Conservation (phyloP, 2,113 vertebrate species). For the Xyrauchen texanus region DNA sequence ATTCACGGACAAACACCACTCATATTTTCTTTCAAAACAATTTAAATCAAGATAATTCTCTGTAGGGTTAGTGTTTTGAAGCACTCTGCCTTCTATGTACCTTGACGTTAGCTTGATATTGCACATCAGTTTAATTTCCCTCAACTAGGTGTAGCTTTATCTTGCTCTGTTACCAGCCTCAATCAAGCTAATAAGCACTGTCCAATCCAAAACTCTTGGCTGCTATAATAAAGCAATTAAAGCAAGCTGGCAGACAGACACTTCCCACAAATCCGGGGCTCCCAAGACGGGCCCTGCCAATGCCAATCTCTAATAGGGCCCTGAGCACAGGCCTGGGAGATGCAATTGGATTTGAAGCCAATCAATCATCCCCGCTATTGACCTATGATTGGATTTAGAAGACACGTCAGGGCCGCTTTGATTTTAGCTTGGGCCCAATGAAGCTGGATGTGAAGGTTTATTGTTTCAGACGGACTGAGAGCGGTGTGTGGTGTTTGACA, state of each 20-base stretch:
- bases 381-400: constrained; percentile 69
- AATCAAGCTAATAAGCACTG: constrained; percentile 38
- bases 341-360: constrained; percentile 65
- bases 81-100: too few species aligned
- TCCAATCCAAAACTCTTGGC: constrained; percentile 26
- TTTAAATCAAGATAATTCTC: too few species aligned
- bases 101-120: too few species aligned
- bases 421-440: constrained; percentile 66
- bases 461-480: constrained; percentile 61
- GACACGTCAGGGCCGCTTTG: constrained; percentile 64
- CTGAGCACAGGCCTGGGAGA: constrained; percentile 47
- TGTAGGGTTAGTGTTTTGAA: too few species aligned
- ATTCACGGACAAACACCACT: too few species aligned
- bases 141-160: constrained; percentile 18
- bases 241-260: constrained; percentile 43
- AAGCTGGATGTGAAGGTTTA: constrained; percentile 64
- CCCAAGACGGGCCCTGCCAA: constrained; percentile 58
- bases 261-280: constrained; percentile 41
- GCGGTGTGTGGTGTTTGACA: constrained; percentile 50
- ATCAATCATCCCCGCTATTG: constrained; percentile 68
- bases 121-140: not conserved
- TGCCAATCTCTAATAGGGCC: constrained; percentile 63
- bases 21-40: too few species aligned
- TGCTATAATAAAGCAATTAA: constrained; percentile 55
- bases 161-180: constrained; percentile 15